Conservation (phyloP, 1,140 invertebrate genomes). For the Linepithema humile region DNA sequence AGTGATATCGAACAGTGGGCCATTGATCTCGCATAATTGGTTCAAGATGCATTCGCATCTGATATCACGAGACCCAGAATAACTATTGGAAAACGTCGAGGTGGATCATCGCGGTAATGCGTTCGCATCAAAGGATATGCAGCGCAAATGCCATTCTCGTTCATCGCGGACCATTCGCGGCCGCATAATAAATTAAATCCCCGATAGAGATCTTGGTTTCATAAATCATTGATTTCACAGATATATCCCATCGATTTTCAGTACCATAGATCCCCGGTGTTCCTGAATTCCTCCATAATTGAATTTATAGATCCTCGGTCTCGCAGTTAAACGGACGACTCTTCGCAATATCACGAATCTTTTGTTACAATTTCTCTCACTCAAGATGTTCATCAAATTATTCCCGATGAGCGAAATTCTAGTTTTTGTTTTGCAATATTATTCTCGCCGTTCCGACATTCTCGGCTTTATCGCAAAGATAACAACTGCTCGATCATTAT, state of each 20-base stretch:
- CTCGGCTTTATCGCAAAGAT: background rate
- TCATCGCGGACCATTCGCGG: background rate
- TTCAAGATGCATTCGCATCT: conserved; percentile 36
- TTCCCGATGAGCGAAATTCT: background rate
- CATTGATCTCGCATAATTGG: conserved; percentile 43
- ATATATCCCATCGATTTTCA: background rate
- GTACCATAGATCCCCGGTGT: background rate
- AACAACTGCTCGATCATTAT: background rate
- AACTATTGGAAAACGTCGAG: background rate
- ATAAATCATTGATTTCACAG: background rate
- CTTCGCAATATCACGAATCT: background rate
- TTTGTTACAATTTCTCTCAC: background rate
- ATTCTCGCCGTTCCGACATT: background rate
- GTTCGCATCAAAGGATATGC: background rate
- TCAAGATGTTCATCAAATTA: background rate
- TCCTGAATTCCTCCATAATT: background rate
- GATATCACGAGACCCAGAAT: background rate
- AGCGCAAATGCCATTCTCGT: background rate
- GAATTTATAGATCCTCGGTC: background rate
- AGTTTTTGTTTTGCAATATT: background rate
- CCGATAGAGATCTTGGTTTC: background rate
- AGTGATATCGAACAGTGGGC: conserved; percentile 12
- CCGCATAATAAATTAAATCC: background rate
- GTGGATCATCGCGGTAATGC: background rate
- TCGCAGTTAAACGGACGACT: background rate